Conservation (phyloP, 2,888 invertebrate genomes). For the Zygothrica quintamaculata region DNA sequence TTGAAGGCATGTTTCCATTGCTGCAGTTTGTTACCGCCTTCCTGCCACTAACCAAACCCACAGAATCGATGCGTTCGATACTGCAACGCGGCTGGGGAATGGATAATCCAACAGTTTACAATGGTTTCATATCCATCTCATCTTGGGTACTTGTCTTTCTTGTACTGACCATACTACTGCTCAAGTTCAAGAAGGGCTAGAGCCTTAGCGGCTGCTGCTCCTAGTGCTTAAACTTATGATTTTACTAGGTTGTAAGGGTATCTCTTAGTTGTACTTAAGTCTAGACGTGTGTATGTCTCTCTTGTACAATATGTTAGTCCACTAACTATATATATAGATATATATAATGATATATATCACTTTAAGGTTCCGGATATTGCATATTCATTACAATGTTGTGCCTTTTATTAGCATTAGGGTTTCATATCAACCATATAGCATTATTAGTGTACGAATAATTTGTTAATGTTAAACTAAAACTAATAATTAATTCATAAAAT, state of each 20-base stretch:
- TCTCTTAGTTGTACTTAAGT: conserved; percentile 31
- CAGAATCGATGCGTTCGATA: conserved; percentile 94
- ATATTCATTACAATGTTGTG: conserved; percentile 63
- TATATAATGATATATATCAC: conserved; percentile 1
- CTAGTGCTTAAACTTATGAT: conserved; percentile 55
- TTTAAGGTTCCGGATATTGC: conserved; percentile 71
- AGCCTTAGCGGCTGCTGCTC: neutral
- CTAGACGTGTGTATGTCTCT: conserved; percentile 38
- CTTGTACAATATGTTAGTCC: conserved; percentile 50
- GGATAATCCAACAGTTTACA: conserved; percentile 89
- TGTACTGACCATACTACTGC: conserved; percentile 89
- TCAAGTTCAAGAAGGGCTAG: conserved; percentile 94
- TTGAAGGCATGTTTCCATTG: conserved; percentile 94
- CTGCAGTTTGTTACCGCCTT: conserved; percentile 90
- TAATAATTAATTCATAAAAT: conserved; percentile 1
- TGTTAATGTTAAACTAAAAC: conserved; percentile 27
- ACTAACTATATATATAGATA: conserved; percentile 15
- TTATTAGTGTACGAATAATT: conserved; percentile 5
- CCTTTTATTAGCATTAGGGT: conserved; percentile 51
- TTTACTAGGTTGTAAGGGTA: conserved; percentile 77
- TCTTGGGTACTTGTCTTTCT: conserved; percentile 92
- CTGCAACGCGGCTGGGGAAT: conserved; percentile 93
- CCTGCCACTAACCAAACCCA: conserved; percentile 94
- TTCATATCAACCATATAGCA: conserved; percentile 19
- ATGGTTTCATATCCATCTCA: conserved; percentile 91